phyloP scores from a whole-genome alignment of 2,888 invertebrate species.

The Aproaerema taeniolella region DNA sequence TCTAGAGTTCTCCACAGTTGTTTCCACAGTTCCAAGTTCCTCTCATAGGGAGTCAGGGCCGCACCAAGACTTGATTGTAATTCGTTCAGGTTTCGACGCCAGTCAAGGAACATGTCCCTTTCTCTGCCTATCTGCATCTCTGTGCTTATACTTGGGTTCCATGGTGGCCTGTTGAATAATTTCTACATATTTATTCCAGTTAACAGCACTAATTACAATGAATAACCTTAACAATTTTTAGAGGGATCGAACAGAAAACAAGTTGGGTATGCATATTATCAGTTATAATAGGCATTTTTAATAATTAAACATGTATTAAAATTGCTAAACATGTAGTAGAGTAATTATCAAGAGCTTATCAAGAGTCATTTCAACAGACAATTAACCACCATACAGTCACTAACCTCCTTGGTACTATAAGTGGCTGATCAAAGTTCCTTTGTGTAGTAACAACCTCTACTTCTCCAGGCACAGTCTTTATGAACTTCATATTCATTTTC shows the following conservation, averaged over 20 bases:
- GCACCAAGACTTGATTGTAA: constrained; percentile 87
- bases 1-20: constrained; percentile 99
- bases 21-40: constrained; percentile 98
- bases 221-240: too few species aligned
- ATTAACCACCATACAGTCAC: not conserved
- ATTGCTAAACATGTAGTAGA: too few species aligned
- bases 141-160: constrained; percentile 85
- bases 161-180: constrained; percentile 88
- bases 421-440: constrained; percentile 63
- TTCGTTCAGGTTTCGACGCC: constrained; percentile 90
- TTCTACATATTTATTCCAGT: too few species aligned
- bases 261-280: not conserved
- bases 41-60: constrained; percentile 96
- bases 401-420: constrained; percentile 86
- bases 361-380: too few species aligned
- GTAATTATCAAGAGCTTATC: too few species aligned
- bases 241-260: too few species aligned
- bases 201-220: too few species aligned
- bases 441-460: constrained; percentile 58
- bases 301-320: not conserved
- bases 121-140: constrained; percentile 90
- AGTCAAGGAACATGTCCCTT: constrained; percentile 90
- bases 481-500: constrained; percentile 86
- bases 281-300: not conserved
- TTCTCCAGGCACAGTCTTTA: constrained; percentile 53